phyloP scores from a whole-genome alignment of 2,888 invertebrate genomes.

The Lithodes maja region DNA sequence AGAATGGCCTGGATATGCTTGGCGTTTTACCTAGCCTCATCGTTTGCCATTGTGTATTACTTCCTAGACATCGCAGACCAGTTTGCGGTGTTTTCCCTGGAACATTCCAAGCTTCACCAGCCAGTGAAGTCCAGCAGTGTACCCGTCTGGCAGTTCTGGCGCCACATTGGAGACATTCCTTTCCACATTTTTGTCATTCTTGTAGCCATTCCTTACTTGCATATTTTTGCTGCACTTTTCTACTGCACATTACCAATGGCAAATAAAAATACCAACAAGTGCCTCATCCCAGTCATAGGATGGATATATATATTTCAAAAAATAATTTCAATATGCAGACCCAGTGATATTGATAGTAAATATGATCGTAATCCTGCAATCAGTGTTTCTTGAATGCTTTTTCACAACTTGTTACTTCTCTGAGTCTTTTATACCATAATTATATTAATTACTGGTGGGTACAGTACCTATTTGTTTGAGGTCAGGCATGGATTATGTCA shows the following conservation, averaged over 20 bases:
- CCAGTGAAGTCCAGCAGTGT: neutral
- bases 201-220: conserved; percentile 53
- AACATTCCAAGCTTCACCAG: conserved; percentile 62
- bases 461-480: too few relatives aligned
- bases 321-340: conserved; percentile 62
- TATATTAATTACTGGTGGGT: too few relatives aligned
- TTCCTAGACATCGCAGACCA: conserved; percentile 66
- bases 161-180: conserved; percentile 61
- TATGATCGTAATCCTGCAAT: conserved; percentile 14
- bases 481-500: too few relatives aligned
- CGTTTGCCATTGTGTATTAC: conserved; percentile 57
- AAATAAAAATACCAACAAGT: conserved; percentile 64
- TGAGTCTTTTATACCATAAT: too few relatives aligned
- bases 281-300: conserved; percentile 66
- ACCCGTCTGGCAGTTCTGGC: conserved; percentile 51
- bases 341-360: conserved; percentile 7
- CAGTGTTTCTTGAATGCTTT: conserved; percentile 44
- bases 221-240: conserved; percentile 63
- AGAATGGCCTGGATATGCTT: conserved; percentile 66
- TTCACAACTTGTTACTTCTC: neutral
- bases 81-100: conserved; percentile 55
- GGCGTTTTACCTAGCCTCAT: conserved; percentile 53
- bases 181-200: conserved; percentile 45
- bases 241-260: conserved; percentile 61
- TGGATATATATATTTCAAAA: conserved; percentile 66